Base-by-base conservation (phyloP, 2,888 invertebrate genomes). In the Euclidia mi region DNA sequence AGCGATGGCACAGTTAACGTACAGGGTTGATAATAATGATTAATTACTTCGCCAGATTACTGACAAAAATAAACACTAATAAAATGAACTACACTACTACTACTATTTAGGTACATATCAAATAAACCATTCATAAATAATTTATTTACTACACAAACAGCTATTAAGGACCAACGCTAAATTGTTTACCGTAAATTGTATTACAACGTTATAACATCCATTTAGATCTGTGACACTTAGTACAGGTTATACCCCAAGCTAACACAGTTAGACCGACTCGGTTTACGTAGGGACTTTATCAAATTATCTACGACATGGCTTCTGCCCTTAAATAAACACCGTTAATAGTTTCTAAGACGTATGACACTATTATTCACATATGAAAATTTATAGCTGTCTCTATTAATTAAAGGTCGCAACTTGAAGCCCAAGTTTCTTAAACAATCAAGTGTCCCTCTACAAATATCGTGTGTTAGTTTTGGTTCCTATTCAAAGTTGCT, bases 321-420 rank as follows among this genome's bases (percentile, higher is more conserved):
- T 66, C 61, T 38, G 49, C 37, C 71, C 69, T 67, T 70, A 68
- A 78, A 81, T 80, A 78, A 77, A 78, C 69, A 58, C 56, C 56
- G 71, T 69, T 82, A 81, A 83, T 81, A 83, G 81, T 82, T 80
- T 71, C 71, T 62, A 68, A 78, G 76, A 77, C 75, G 69, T 66
- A 71, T 66, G 68, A 65, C 70, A 79, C 35, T 64, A 58, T 57
- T 56, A 73, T 71, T 79, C 72, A 76, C 76, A 79, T 81, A 82
- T 81, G 80, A 79, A 79, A 86, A 88, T 88, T 87, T 87, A 88
- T 85, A 77, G 84, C 76, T 68, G 59, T 75, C 77, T 78, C 79
- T 82, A 86, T 84, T 87, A 88, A 88, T 89, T 87, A 85, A 84
- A 83, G 83, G 79, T 76, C 81, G 76, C 70, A 77, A 76, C 81